These are phyloP conservation scores for Ceyx margarethae DNA, from an alignment of 2,113 vertebrate genomes.

Conservation along the genomic window DNA sequence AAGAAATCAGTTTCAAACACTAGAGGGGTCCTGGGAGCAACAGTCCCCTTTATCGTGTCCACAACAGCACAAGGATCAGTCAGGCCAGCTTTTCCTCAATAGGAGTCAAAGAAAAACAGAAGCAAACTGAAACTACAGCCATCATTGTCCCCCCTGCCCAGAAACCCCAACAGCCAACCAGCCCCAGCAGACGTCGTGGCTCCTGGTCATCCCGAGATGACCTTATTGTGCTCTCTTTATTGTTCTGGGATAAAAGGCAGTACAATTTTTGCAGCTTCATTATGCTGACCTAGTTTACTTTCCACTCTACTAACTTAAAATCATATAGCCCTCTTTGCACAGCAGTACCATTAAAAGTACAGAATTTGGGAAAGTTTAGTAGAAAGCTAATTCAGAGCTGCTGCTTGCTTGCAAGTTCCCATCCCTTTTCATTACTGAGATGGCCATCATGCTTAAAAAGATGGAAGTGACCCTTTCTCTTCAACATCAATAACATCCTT, in stretches of 20 bases:
- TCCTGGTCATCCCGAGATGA: not conserved
- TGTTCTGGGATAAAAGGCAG: not conserved
- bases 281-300: conserved; percentile 63
- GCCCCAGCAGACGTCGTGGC: not conserved
- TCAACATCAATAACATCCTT: conserved; percentile 10
- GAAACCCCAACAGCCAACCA: not conserved
- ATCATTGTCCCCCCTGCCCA: not conserved
- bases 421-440: conserved; percentile 48
- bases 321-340: not conserved
- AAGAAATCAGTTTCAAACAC: not conserved
- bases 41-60: not conserved
- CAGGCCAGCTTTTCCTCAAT: not conserved
- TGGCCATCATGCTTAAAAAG: not conserved
- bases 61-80: not conserved
- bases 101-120: not conserved
- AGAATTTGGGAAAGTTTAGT: conserved; percentile 10
- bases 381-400: conserved; percentile 28
- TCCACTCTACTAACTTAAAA: conserved; percentile 13
- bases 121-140: not conserved
- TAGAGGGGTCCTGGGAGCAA: not conserved
- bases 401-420: conserved; percentile 29
- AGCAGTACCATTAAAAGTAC: conserved; percentile 41
- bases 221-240: not conserved
- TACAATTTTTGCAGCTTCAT: conserved; percentile 26
- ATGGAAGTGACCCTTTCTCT: conserved; percentile 17